Evolutionary conservation across 1,140 invertebrate species (phyloP), one percentile per base, ranked within the genome.

Genomic region (Lerema accius): DNA sequence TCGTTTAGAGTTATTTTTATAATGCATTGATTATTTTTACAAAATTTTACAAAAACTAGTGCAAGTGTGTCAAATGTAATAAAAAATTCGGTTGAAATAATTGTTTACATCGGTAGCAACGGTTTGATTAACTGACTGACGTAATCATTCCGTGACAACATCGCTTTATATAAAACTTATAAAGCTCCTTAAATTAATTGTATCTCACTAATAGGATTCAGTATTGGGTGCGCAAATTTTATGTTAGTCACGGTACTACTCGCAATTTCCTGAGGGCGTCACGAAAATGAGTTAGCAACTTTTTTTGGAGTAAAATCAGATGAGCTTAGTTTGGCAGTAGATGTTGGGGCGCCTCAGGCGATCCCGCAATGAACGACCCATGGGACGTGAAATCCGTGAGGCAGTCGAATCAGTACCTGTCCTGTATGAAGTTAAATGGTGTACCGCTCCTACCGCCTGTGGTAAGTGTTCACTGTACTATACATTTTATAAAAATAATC

Each of bases 371-470:
- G 89, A 83, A 91, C 69, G 90, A 91, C 60, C 84, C 85, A 67
- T 90, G 84, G 86, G 84, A 89, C 59, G 88, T 89, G 15, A 91
- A 89, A 71, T 85, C 80, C 19, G 85, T 86, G 65, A 75, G 82
- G 59, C 80, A 82, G 46, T 73, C 82, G 0, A 71, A 78, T 48
- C 86, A 89, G 58, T 93, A 93, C 69, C 73, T 89, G 55, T 93
- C 93, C 48, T 94, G 93, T 67, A 93, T 94, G 69, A 93, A 93
- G 88, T 83, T 94, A 64, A 92, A 93, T 80, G 93, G 93, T 42
- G 86, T 92, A 45, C 92, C 93, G 32, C 91, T 94, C 69, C 84
- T 94, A 51, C 93, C 93, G 45, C 94, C 94, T 28, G 71, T 94
- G 76, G 94, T 94, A 91, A 91, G 91, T 89, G 46, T 13, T 40